Conservation (phyloP, 2,797 vertebrate species). For the Tapirus indicus region DNA sequence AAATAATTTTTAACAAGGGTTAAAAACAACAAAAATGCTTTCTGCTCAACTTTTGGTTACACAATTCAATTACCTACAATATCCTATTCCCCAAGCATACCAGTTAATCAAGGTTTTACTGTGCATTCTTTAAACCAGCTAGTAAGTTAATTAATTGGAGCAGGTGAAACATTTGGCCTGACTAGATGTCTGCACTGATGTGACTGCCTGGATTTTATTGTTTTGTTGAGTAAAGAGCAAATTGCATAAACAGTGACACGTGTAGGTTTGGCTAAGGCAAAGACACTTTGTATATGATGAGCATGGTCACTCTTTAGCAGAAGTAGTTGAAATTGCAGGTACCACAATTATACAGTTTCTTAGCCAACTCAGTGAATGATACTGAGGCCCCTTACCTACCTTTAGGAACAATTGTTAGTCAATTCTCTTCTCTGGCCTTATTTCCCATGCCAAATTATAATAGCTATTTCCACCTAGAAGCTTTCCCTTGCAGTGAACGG, state of each 20-base stretch:
- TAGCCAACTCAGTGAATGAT: background rate
- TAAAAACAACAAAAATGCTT: constrained; percentile 29
- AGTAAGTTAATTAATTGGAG: constrained; percentile 61
- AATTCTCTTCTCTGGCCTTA: background rate
- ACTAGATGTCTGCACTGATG: constrained; percentile 35
- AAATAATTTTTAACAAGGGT: constrained; percentile 28
- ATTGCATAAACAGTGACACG: background rate
- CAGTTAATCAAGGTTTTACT: constrained; percentile 56
- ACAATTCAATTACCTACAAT: constrained; percentile 44
- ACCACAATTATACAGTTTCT: background rate
- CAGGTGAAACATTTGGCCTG: constrained; percentile 42
- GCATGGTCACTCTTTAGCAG: background rate
- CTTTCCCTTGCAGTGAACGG: background rate
- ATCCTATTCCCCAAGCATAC: constrained; percentile 15
- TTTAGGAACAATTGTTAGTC: constrained; percentile 1
- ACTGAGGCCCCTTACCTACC: background rate
- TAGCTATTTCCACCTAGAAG: background rate
- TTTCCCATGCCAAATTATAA: background rate
- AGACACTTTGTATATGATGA: background rate
- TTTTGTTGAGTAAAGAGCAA: constrained; percentile 37
- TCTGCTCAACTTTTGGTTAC: constrained; percentile 37
- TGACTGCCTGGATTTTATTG: constrained; percentile 54
- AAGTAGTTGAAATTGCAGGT: background rate
- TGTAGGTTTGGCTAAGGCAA: constrained; percentile 1
- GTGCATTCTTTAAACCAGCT: constrained; percentile 33